These are phyloP conservation scores for Petrophora chlorosata DNA, from an alignment of 2,888 invertebrate genomes.

Conservation along the genomic window DNA sequence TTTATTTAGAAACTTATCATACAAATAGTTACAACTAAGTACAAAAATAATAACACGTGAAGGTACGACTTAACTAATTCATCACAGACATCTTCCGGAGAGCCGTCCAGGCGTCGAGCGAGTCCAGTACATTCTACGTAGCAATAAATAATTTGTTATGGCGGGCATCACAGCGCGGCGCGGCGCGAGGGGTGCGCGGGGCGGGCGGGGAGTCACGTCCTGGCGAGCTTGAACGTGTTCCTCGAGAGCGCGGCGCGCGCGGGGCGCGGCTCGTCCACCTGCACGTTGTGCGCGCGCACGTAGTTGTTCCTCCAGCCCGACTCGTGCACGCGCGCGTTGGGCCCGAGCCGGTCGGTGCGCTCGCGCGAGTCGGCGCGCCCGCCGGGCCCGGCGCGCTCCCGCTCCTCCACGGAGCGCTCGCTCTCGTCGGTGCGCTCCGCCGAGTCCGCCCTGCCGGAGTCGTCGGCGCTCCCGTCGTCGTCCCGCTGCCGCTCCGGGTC, in stretches of 20 bases:
- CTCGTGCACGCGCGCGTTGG: slow-evolving; percentile 38
- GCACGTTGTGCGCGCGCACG: slow-evolving; percentile 63
- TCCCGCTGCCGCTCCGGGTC: slow-evolving; percentile 49
- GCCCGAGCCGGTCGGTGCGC: slow-evolving; percentile 43
- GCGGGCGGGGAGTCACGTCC: slow-evolving; percentile 35
- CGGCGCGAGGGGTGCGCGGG: slow-evolving; percentile 38
- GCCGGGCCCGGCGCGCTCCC: slow-evolving; percentile 34
- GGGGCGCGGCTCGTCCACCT: slow-evolving; percentile 60
- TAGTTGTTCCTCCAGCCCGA: slow-evolving; percentile 47
- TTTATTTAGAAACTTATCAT: slow-evolving; percentile 78
- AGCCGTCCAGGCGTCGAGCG: slow-evolving; percentile 6
- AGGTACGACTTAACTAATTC: slow-evolving; percentile 54
- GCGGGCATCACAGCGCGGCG: slow-evolving; percentile 64
- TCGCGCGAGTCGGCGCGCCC: slow-evolving; percentile 42
- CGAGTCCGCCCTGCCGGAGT: slow-evolving; percentile 43
- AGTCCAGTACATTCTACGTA: slow-evolving; percentile 29
- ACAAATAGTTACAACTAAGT: slow-evolving; percentile 63
- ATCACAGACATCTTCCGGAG: slow-evolving; percentile 50
- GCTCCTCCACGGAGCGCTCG: slow-evolving; percentile 32
- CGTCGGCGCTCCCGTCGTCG: slow-evolving; percentile 41
- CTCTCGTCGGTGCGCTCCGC: slow-evolving; percentile 41
- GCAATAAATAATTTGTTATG: slow-evolving; percentile 74
- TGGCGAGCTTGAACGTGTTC: slow-evolving; percentile 39
- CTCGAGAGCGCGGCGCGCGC: slow-evolving; percentile 35
- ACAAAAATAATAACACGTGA: slow-evolving; percentile 68